Evolutionary conservation across 30 jellyfish, hydroid and myxozoan genomes (phyloP).

Genomic region (Aurelia sp.): DNA sequence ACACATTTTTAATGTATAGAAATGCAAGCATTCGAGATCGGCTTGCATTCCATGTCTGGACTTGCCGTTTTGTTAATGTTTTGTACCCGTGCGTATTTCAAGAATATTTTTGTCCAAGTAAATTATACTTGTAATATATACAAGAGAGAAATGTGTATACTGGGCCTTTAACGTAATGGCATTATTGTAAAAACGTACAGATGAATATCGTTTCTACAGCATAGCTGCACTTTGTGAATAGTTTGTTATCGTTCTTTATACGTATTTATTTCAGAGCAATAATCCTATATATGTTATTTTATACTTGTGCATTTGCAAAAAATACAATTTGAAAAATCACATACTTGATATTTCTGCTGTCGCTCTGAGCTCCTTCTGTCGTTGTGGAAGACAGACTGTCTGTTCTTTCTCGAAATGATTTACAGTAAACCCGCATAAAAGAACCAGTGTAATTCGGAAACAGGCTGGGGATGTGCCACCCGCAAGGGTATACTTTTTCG

Average conservation of each 20-base stretch:
- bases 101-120: constrained; percentile 21
- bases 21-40: not conserved
- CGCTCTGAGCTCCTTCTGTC: too few species aligned
- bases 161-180: constrained; percentile 20
- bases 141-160: constrained; percentile 24
- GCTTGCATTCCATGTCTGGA: not conserved
- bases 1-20: not conserved
- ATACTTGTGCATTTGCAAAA: constrained; percentile 5
- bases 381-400: too few species aligned
- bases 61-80: not conserved
- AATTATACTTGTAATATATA: constrained; percentile 47
- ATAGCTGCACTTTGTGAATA: constrained; percentile 69
- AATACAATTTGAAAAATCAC: not conserved
- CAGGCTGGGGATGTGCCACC: too few species aligned
- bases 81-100: constrained; percentile 12
- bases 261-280: constrained; percentile 67
- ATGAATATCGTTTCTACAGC: constrained; percentile 48
- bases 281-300: constrained; percentile 32
- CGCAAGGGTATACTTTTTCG: too few species aligned
- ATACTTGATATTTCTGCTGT: too few species aligned
- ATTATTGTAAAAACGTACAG: constrained; percentile 23
- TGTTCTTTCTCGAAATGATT: too few species aligned
- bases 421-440: too few species aligned
- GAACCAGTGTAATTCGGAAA: too few species aligned
- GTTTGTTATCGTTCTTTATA: constrained; percentile 17